Evolutionary conservation across 2,888 invertebrate genomes (phyloP).

Genomic region (Panzeria rudis): DNA sequence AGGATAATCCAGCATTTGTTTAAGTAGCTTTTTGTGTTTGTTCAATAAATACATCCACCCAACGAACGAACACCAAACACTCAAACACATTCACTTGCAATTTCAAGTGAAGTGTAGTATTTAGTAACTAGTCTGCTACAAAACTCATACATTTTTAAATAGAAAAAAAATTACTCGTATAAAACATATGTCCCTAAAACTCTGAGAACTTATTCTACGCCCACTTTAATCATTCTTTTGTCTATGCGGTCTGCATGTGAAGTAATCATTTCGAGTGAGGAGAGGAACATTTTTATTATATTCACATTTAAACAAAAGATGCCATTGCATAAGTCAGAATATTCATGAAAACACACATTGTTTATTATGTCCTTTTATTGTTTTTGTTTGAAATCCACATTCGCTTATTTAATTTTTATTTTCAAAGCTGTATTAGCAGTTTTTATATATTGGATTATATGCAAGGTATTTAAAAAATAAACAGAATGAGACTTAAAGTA

Average conservation of each 20-base stretch:
- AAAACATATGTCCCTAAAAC: constrained; percentile 30
- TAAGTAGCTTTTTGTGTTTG: constrained; percentile 74
- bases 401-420: constrained; percentile 29
- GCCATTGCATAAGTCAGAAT: constrained; percentile 4
- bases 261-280: constrained; percentile 16
- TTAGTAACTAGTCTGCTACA: constrained; percentile 35
- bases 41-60: constrained; percentile 63
- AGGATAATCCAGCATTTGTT: constrained; percentile 74
- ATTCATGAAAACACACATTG: not conserved
- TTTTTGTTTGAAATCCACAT: constrained; percentile 15
- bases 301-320: constrained; percentile 44
- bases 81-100: constrained; percentile 31
- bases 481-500: not conserved
- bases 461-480: constrained; percentile 9
- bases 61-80: constrained; percentile 19
- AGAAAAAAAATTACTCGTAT: constrained; percentile 1
- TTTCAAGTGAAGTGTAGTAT: constrained; percentile 20
- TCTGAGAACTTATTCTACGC: constrained; percentile 55
- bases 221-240: constrained; percentile 67
- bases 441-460: constrained; percentile 36
- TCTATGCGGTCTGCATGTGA: constrained; percentile 52
- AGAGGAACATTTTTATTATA: constrained; percentile 32
- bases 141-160: constrained; percentile 20
- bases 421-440: constrained; percentile 39
- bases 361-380: constrained; percentile 8